These are phyloP conservation scores for Lepisosteus oculatus DNA, from an alignment of 2,113 vertebrate species.

Conservation along the genomic window DNA sequence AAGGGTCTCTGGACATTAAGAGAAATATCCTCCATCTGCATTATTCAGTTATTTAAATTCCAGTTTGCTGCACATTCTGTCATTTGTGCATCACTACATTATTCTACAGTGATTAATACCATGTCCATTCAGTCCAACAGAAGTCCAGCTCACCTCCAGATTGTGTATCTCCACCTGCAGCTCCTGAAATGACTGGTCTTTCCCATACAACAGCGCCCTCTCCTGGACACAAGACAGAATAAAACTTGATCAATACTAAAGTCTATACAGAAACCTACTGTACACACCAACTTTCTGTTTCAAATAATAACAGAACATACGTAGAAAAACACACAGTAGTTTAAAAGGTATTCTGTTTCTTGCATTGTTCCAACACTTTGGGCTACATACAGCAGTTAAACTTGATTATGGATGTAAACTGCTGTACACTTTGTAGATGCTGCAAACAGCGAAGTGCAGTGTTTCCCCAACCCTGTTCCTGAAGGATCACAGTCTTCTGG, in stretches of 20 bases:
- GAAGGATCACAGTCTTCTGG: no score
- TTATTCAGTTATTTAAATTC: background rate
- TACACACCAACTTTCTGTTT: no score
- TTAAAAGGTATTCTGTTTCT: no score
- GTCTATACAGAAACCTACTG: background rate
- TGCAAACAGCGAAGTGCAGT: no score
- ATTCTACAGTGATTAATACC: background rate
- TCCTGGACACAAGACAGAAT: constrained; percentile 45
- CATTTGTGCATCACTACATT: background rate
- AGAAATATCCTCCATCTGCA: background rate
- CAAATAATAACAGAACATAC: no score
- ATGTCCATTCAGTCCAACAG: background rate
- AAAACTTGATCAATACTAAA: background rate
- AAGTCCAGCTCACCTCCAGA: constrained; percentile 45
- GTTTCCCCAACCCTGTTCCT: no score
- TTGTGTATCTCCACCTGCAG: constrained; percentile 44
- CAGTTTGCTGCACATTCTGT: background rate
- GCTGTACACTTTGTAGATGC: no score
- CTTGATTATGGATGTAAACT: no score
- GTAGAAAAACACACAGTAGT: no score
- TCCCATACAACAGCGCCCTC: constrained; percentile 49
- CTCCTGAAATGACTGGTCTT: constrained; percentile 31
- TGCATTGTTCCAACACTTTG: no score
- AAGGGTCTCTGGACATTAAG: background rate
- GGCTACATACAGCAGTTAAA: no score